These are phyloP conservation scores for Gnatocerus cornutus DNA, from an alignment of 2,888 invertebrate genomes.

Conservation along the genomic window DNA sequence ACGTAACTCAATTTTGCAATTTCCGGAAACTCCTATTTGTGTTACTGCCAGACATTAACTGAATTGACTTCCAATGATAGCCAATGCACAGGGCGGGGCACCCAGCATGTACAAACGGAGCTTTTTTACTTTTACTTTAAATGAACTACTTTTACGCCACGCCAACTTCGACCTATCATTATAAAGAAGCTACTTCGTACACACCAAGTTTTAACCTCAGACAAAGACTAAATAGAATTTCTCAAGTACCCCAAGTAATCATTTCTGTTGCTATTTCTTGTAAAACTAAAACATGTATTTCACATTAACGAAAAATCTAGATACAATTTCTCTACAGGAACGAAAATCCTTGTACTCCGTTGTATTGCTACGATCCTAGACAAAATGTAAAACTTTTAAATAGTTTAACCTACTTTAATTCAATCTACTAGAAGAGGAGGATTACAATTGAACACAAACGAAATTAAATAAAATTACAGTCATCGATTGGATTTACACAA, in stretches of 20 bases:
- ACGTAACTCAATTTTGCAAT: constrained; percentile 37
- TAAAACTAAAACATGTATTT: background rate
- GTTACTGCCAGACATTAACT: constrained; percentile 30
- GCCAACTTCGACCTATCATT: constrained; percentile 1
- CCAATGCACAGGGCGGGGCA: constrained; percentile 7
- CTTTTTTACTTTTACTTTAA: constrained; percentile 4
- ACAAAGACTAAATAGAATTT: background rate
- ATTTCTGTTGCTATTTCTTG: background rate
- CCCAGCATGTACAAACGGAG: constrained; percentile 5
- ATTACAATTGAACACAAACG: too few relatives aligned
- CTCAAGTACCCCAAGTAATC: background rate
- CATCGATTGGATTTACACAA: too few relatives aligned
- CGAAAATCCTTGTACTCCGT: background rate
- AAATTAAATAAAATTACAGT: too few relatives aligned
- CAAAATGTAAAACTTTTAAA: too few relatives aligned
- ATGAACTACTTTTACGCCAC: background rate
- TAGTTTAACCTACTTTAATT: too few relatives aligned
- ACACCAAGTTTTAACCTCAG: background rate
- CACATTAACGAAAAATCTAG: constrained; percentile 12
- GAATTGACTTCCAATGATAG: constrained; percentile 17
- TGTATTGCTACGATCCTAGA: too few relatives aligned
- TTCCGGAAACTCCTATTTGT: constrained; percentile 33
- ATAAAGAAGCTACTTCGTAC: background rate
- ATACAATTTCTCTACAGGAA: too few relatives aligned
- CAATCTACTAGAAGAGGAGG: too few relatives aligned